phyloP scores from a whole-genome alignment of 1,140 invertebrate species.

The Drosophila kepulauana region DNA sequence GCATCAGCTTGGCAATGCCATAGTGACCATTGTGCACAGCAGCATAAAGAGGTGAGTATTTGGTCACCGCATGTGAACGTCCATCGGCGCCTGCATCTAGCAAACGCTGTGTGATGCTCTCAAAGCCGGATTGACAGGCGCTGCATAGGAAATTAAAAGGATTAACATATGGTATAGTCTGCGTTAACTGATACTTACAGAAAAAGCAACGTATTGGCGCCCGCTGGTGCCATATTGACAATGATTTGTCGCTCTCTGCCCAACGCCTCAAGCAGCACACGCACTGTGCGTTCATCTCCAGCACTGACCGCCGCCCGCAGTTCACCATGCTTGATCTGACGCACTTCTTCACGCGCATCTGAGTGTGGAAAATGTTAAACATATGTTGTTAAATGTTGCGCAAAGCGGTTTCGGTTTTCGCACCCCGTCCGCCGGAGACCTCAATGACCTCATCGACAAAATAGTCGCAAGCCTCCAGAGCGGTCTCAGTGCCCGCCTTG shows the following conservation, averaged over 20 bases:
- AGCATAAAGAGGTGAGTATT: conserved; percentile 96
- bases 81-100: conserved; percentile 94
- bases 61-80: conserved; percentile 93
- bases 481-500: conserved; percentile 86
- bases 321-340: conserved; percentile 89
- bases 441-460: conserved; percentile 88
- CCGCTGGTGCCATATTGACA: conserved; percentile 94
- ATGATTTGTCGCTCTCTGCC: conserved; percentile 89
- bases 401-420: neutral
- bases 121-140: conserved; percentile 92
- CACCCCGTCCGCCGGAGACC: conserved; percentile 54
- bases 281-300: conserved; percentile 89
- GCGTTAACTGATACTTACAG: conserved; percentile 87
- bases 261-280: conserved; percentile 88
- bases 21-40: conserved; percentile 94
- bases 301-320: conserved; percentile 90
- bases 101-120: conserved; percentile 92
- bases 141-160: conserved; percentile 79
- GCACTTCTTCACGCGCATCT: conserved; percentile 91
- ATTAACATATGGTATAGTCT: neutral
- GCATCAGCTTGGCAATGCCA: conserved; percentile 92
- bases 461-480: conserved; percentile 89
- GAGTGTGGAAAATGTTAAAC: conserved; percentile 29
- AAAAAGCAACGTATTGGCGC: conserved; percentile 94
- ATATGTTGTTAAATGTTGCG: conserved; percentile 29